A percentile compares a stretch with the other conserved stretches of the same genome.
Conservation (phyloP, 2,888 invertebrate genomes). For the Trichopria drosophilae region DNA sequence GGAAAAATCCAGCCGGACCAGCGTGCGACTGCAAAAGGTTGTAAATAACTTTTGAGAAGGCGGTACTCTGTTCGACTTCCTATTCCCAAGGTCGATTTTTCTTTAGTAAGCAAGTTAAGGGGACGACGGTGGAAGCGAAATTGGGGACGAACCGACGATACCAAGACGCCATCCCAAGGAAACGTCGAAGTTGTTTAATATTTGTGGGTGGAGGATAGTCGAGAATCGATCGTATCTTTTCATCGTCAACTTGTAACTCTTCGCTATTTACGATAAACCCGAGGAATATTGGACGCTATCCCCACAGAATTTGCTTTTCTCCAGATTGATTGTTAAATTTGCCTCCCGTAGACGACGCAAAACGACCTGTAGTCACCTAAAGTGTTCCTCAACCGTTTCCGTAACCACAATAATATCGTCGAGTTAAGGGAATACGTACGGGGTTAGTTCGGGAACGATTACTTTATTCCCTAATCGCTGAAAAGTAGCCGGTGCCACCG, state of each 20-base stretch:
- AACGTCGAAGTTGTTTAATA: constrained; percentile 36
- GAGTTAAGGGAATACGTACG: constrained; percentile 24
- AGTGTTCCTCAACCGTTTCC: constrained; percentile 29
- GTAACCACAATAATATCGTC: constrained; percentile 30
- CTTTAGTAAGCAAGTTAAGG: too few species aligned
- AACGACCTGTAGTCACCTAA: constrained; percentile 5
- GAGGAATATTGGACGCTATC: constrained; percentile 33
- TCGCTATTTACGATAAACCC: too few species aligned
- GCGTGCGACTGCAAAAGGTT: constrained; percentile 22
- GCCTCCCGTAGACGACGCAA: too few species aligned
- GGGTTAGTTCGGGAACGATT: constrained; percentile 32
- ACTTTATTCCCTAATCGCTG: constrained; percentile 30
- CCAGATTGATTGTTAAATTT: constrained; percentile 22
- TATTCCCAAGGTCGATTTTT: too few species aligned
- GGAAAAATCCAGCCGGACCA: constrained; percentile 33
- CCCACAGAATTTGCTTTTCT: constrained; percentile 32
- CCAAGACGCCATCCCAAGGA: constrained; percentile 42
- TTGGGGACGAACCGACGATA: too few species aligned
- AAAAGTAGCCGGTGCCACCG: constrained; percentile 32
- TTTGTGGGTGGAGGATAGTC: too few species aligned
- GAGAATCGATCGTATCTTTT: constrained; percentile 32
- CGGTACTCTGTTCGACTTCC: too few species aligned
- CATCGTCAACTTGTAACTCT: too few species aligned
- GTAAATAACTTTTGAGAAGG: constrained; percentile 16
- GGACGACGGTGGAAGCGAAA: constrained; percentile 45